Percentiles rank a stretch among this genome's conserved stretches.
Evolutionary conservation across 2,113 vertebrate species (phyloP).

Genomic region (Protobothrops flavoviridis): DNA sequence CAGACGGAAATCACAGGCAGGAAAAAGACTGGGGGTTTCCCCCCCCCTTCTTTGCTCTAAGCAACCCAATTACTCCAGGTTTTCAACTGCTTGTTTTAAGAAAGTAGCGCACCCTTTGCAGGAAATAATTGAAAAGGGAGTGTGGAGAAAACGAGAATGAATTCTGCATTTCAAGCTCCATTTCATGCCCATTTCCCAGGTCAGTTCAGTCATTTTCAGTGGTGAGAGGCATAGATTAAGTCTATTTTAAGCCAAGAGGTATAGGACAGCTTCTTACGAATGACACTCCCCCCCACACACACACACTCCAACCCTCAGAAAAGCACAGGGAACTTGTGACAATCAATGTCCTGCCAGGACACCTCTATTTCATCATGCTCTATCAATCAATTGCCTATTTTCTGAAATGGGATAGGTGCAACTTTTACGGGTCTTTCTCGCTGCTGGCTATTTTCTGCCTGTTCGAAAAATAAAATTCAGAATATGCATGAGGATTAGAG

Average conservation of each 20-base stretch:
- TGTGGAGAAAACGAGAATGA: slow-evolving; percentile 16
- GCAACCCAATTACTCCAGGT: neutral
- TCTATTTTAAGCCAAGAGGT: slow-evolving; percentile 4
- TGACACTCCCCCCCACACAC: neutral
- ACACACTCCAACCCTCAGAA: slow-evolving; percentile 9
- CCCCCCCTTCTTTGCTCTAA: neutral
- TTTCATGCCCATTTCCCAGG: neutral
- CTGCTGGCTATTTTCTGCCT: slow-evolving; percentile 10
- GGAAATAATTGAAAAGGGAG: slow-evolving; percentile 18
- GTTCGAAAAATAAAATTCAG: neutral
- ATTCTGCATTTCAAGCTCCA: slow-evolving; percentile 16
- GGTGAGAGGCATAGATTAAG: slow-evolving; percentile 5
- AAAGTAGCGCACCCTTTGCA: neutral
- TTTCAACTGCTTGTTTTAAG: neutral
- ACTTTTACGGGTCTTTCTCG: slow-evolving; percentile 25
- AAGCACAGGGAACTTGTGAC: slow-evolving; percentile 50
- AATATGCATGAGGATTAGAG: slow-evolving; percentile 31
- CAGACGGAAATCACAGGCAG: neutral
- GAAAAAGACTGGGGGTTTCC: no score
- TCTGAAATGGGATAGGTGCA: slow-evolving; percentile 31
- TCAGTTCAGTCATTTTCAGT: neutral
- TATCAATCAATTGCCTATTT: slow-evolving; percentile 48
- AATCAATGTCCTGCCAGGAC: slow-evolving; percentile 19
- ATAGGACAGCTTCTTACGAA: neutral
- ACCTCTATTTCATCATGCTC: slow-evolving; percentile 42